phyloP scores from a whole-genome alignment of 2,888 invertebrate species.

The Tortrix viridana region DNA sequence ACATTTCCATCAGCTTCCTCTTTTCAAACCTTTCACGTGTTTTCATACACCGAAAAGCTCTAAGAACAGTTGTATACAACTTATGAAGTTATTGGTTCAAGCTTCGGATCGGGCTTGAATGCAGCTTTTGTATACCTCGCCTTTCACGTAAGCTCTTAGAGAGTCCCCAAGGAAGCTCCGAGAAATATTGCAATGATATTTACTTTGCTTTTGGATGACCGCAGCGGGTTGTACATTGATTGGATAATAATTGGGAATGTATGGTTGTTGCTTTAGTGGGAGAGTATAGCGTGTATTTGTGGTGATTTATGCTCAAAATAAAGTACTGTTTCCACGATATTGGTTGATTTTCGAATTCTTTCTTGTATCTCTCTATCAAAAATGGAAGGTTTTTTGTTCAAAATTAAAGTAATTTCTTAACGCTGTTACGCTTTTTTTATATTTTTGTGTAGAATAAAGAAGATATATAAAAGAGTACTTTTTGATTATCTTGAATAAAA shows the following conservation, averaged over 20 bases:
- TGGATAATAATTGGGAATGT: slow-evolving; percentile 24
- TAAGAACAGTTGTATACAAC: slow-evolving; percentile 32
- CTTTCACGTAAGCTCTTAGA: slow-evolving; percentile 35
- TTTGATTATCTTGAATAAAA: too few relatives aligned
- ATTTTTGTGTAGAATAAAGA: too few relatives aligned
- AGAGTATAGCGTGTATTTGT: slow-evolving; percentile 6
- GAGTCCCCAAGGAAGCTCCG: slow-evolving; percentile 10
- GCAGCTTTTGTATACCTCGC: slow-evolving; percentile 31
- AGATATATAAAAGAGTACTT: too few relatives aligned
- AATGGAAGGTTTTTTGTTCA: neutral
- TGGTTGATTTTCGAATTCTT: too few relatives aligned
- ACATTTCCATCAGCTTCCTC: neutral
- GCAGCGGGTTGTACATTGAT: slow-evolving; percentile 19
- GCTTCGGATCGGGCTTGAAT: slow-evolving; percentile 29
- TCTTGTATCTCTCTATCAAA: neutral
- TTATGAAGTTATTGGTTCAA: slow-evolving; percentile 31
- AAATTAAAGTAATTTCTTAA: too few relatives aligned
- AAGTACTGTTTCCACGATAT: too few relatives aligned
- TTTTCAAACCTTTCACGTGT: slow-evolving; percentile 15
- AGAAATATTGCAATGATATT: slow-evolving; percentile 32
- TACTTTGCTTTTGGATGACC: slow-evolving; percentile 24
- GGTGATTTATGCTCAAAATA: too few relatives aligned
- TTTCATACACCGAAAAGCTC: slow-evolving; percentile 23
- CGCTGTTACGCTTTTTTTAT: too few relatives aligned
- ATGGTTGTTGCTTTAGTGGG: neutral